phyloP scores from a whole-genome alignment of 2,797 vertebrate species.

The Periophthalmus magnuspinnatus region DNA sequence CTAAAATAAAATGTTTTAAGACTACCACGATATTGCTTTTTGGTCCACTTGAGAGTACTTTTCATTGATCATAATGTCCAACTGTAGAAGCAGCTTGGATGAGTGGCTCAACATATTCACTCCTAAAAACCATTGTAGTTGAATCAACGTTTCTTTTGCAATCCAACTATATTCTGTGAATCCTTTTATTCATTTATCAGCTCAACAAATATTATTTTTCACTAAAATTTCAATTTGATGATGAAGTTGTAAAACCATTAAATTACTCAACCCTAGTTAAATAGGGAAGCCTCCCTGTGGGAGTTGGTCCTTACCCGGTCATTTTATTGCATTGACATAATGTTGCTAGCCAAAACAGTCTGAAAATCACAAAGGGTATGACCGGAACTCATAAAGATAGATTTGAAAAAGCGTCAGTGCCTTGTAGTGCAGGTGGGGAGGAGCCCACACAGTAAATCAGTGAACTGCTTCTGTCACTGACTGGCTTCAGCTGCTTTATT shows the following conservation, averaged over 20 bases:
- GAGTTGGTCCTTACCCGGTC: neutral
- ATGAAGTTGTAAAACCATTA: neutral
- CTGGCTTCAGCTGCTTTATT: slow-evolving; percentile 68
- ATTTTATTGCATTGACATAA: slow-evolving; percentile 28
- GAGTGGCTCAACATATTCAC: no score
- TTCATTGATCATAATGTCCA: neutral
- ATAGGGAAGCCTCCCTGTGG: neutral
- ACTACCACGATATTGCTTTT: no score
- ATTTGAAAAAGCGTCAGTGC: slow-evolving; percentile 30
- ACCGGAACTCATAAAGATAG: slow-evolving; percentile 55
- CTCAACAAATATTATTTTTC: neutral
- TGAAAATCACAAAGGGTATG: slow-evolving; percentile 48
- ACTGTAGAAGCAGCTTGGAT: neutral
- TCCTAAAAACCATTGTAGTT: no score
- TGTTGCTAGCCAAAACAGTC: slow-evolving; percentile 31
- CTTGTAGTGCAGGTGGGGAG: slow-evolving; percentile 32
- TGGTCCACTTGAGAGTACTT: neutral
- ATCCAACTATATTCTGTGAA: no score
- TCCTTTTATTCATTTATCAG: no score
- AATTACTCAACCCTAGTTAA: neutral
- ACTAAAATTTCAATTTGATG: neutral
- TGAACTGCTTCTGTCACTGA: slow-evolving; percentile 29
- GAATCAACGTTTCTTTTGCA: no score
- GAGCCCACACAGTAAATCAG: slow-evolving; percentile 63
- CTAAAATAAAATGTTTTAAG: neutral